phyloP scores from a whole-genome alignment of 2,888 invertebrate species.

The Morinoia aosen region DNA sequence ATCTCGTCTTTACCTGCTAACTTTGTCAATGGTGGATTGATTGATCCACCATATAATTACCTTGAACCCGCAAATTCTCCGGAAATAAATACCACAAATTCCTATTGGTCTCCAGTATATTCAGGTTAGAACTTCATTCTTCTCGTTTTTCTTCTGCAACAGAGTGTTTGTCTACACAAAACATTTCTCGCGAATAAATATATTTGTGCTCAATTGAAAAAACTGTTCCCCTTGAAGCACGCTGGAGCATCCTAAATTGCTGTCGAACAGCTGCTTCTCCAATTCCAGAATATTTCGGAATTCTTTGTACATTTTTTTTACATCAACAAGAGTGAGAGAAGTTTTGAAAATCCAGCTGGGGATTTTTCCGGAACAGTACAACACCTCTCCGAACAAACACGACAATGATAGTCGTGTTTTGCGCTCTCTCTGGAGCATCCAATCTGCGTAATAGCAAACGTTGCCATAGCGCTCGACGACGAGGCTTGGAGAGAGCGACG shows the following conservation, averaged over 20 bases:
- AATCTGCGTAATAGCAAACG: not conserved
- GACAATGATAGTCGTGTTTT: not conserved
- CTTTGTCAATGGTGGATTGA: too few species aligned
- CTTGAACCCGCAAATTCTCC: too few species aligned
- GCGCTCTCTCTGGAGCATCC: not conserved
- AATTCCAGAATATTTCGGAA: not conserved
- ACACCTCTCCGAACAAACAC: not conserved
- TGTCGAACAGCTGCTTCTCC: not conserved
- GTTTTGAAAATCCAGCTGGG: not conserved
- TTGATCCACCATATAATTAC: too few species aligned
- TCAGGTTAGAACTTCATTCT: not conserved
- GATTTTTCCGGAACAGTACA: not conserved
- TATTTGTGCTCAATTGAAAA: not conserved
- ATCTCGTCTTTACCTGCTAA: too few species aligned
- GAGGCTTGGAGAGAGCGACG: not conserved
- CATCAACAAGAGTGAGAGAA: not conserved
- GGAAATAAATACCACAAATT: too few species aligned
- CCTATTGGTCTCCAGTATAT: too few species aligned
- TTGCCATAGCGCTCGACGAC: not conserved
- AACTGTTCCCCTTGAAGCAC: not conserved
- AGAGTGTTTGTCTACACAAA: not conserved
- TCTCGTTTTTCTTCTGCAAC: not conserved
- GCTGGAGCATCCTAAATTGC: not conserved
- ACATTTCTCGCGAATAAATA: not conserved
- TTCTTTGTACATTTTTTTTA: not conserved